Conservation (phyloP, 2,888 invertebrate species). For the Dugesia japonica region DNA sequence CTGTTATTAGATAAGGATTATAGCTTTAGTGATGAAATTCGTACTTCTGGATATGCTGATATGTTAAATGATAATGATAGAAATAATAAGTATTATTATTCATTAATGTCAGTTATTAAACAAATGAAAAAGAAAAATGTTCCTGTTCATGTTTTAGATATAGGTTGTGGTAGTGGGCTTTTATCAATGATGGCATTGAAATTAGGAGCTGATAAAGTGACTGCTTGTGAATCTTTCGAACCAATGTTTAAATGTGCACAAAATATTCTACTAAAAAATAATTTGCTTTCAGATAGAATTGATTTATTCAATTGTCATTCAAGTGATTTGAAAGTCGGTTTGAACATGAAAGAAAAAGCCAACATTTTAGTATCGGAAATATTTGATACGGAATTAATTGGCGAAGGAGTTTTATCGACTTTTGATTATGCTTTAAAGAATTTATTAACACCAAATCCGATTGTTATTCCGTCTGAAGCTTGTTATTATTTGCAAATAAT, state of each 20-base stretch:
- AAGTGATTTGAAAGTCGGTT: conserved; percentile 62
- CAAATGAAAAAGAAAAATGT: conserved; percentile 59
- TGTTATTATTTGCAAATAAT: conserved; percentile 72
- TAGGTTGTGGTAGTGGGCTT: conserved; percentile 77
- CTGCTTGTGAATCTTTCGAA: conserved; percentile 79
- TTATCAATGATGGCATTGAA: conserved; percentile 85
- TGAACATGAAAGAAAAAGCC: conserved; percentile 61
- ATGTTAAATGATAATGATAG: conserved; percentile 56
- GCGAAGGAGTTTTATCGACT: conserved; percentile 77
- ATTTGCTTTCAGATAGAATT: conserved; percentile 57
- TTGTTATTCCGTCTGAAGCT: conserved; percentile 71
- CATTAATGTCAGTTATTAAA: conserved; percentile 64
- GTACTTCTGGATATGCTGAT: conserved; percentile 55
- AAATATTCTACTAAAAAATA: conserved; percentile 64
- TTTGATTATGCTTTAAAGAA: conserved; percentile 71
- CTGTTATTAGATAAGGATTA: conserved; percentile 62
- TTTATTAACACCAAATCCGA: conserved; percentile 57
- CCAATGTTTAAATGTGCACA: conserved; percentile 81
- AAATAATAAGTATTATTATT: conserved; percentile 70
- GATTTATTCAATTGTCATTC: conserved; percentile 70
- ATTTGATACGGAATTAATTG: conserved; percentile 86
- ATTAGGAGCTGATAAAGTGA: conserved; percentile 71
- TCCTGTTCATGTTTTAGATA: conserved; percentile 73
- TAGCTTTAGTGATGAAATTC: conserved; percentile 78
- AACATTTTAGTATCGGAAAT: conserved; percentile 88